Base-by-base conservation (phyloP, 2,888 invertebrate species). In the Heliconius erato region DNA sequence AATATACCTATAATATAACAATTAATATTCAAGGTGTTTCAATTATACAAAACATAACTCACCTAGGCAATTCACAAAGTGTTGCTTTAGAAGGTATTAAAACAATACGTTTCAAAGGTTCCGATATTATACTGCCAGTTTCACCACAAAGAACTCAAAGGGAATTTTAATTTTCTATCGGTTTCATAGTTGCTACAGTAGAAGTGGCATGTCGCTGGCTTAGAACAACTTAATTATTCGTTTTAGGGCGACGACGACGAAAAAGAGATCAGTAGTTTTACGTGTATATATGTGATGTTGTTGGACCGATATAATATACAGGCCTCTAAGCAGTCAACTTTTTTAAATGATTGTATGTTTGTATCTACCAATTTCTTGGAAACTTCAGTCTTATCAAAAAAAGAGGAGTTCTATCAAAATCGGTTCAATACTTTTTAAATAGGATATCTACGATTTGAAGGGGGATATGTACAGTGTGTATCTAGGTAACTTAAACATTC, bases 71-170 rank as follows among this genome's bases (percentile, higher is more conserved):
- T 78, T 67, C 28, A 67, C 44, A 49, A 65, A 65, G 49, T 78
- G 44, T 67, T 26, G 28, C 44, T 44, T 67, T 28, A 65, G 6
- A 28, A 11, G 28, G 65, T 67, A 67, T 68, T 67, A 49, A 49
- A 28, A 65, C 28, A 78, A 26, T 44, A 67, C 28, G 67, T 68
- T 78, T 67, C 63, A 63, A 81, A 65, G 44, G 63, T 32, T 74
- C 68, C 67, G 49, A 67, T 78, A 78, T 67, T 67, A 26, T 28
- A 80, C 59, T 71, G 54, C 54, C 77, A 67, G 67, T 59, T 76
- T 78, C 65, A 81, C 81, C 77, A 78, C 81, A 69, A 81, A 69
- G 59, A 26, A 40, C 68, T 81, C 81, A 81, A 81, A 81, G 81
- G 26, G 63, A 78, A 78, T 78, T 81, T 78, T 78, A 78, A 78